Evolutionary conservation across 1,140 invertebrate genomes (phyloP).

Genomic region (Drosophila kepulauana): DNA sequence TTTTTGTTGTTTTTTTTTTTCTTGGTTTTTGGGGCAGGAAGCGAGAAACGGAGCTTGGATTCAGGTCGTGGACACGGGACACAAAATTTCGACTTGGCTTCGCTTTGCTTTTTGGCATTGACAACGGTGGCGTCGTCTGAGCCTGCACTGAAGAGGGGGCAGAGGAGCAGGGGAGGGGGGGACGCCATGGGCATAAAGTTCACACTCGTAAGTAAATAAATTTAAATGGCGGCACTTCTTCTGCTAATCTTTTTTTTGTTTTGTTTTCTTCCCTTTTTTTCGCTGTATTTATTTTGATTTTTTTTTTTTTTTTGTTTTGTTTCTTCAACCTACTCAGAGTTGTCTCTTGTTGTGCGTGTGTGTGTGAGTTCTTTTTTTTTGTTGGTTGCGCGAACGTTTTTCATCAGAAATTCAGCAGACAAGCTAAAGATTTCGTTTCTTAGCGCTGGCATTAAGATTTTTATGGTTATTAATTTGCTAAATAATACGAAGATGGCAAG

Average conservation of each 20-base stretch:
- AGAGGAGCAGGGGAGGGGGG: constrained; percentile 7
- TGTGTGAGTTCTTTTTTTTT: constrained; percentile 27
- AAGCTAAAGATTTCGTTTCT: constrained; percentile 80
- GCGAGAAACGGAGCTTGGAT: constrained; percentile 39
- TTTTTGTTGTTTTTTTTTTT: not conserved
- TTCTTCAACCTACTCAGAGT: constrained; percentile 52
- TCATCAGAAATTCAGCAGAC: constrained; percentile 80
- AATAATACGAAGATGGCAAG: constrained; percentile 74
- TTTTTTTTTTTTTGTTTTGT: constrained; percentile 24
- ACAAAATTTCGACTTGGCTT: constrained; percentile 52
- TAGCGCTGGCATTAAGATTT: constrained; percentile 79
- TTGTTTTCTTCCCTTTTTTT: constrained; percentile 26
- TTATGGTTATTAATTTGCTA: constrained; percentile 83
- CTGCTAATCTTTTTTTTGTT: constrained; percentile 70
- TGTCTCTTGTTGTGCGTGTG: constrained; percentile 38
- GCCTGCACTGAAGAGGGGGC: not conserved
- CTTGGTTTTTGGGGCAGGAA: constrained; percentile 49
- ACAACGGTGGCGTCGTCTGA: constrained; percentile 66
- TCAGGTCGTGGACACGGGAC: constrained; percentile 61
- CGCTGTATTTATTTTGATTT: constrained; percentile 53
- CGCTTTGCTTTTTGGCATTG: constrained; percentile 50
- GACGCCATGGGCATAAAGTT: constrained; percentile 80
- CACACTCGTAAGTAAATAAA: constrained; percentile 83
- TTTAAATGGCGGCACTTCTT: constrained; percentile 81
- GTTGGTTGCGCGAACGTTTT: constrained; percentile 67